A percentile compares a stretch with the other conserved stretches of the same genome.
These are phyloP conservation scores for western clawed frog (Xenopus tropicalis) DNA, from an alignment of 2,113 vertebrate genomes.

Conservation along the genomic window DNA sequence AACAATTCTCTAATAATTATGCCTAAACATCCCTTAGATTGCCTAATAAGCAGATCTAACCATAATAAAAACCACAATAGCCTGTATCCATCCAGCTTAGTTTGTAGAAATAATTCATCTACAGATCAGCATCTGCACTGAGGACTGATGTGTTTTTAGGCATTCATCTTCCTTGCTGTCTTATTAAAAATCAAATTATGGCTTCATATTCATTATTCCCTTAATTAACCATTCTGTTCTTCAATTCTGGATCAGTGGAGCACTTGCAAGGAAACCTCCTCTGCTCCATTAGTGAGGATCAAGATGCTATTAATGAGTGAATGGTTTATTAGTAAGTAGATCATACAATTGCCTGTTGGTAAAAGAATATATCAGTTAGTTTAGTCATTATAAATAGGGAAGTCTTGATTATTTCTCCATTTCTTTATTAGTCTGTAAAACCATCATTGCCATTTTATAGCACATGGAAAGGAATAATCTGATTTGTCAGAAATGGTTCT, in stretches of 20 bases:
- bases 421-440: neutral
- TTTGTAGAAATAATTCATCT: constrained; percentile 16
- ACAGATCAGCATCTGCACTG: constrained; percentile 26
- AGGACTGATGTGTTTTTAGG: neutral
- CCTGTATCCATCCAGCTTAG: neutral
- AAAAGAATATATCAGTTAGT: neutral
- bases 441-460: too few species aligned
- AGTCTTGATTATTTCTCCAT: neutral
- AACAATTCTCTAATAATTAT: neutral
- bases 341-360: neutral
- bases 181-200: constrained; percentile 39
- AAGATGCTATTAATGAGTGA: neutral
- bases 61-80: neutral
- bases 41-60: neutral
- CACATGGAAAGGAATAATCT: too few species aligned
- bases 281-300: constrained; percentile 46
- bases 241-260: constrained; percentile 40
- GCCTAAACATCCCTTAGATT: neutral
- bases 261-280: constrained; percentile 33
- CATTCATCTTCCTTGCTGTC: constrained; percentile 13
- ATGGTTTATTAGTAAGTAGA: neutral
- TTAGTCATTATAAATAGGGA: neutral
- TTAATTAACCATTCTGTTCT: constrained; percentile 43
- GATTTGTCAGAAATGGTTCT: too few species aligned
- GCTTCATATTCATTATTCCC: constrained; percentile 42